Base-by-base conservation (phyloP, 2,888 invertebrate genomes). In the Drosophila eohydei region DNA sequence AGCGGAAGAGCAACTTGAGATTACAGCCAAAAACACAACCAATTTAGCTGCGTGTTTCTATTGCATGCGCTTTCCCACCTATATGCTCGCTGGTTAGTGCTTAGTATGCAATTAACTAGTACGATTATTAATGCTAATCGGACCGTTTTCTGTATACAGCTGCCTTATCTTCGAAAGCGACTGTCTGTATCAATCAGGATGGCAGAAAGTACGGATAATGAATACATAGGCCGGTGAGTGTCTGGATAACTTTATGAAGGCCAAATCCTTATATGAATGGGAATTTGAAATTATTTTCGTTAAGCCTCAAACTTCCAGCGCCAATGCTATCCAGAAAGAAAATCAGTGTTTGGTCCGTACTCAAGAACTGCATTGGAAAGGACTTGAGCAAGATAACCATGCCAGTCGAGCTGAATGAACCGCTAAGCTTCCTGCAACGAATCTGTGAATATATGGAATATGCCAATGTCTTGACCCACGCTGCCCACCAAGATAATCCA, bases 401-500 rank as follows among this genome's bases (percentile, higher is more conserved):
- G 97, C 98, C 98, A 73, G 97, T 98, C 78, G 96, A 97, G 80
- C 98, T 98, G 94, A 99, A 98, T 94, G 98, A 99, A 93, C 98
- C 98, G 11, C 94, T 99, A 73, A 97, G 97, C 87, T 98, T 98
- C 93, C 95, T 99, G 44, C 98, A 99, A 94, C 94, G 98, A 69
- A 96, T 98, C 94, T 95, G 97, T 44, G 98, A 99, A 93, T 98
- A 98, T 91, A 95, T 98, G 95, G 98, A 98, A 93, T 98, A 98
- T 90, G 95, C 97, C 8, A 93, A 94, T 56, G 92, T 94, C 46
- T 60, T 91, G 11, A 94, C 96, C 64, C 94, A 95, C 91, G 98
- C 98, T 6, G 94, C 96, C 0, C 94, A 95, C 74, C 95, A 96
- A 90, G 94, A 95, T 8, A 96, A 97, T 90, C 97, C 98, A 1